These are phyloP conservation scores for Morphnarchus princeps DNA, from an alignment of 2,113 vertebrate species.

Conservation along the genomic window DNA sequence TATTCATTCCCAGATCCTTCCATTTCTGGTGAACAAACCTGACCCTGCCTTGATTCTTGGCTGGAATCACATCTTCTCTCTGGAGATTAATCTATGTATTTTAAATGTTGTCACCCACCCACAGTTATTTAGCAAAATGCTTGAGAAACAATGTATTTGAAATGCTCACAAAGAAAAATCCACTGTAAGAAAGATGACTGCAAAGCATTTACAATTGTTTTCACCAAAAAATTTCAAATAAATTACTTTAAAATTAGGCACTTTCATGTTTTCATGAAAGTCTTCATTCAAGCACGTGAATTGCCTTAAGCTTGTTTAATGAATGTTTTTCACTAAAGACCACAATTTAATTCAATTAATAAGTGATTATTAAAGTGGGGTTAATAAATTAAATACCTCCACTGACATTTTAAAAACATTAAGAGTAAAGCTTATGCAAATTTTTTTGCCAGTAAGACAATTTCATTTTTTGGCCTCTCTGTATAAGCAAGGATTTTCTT, in stretches of 20 bases:
- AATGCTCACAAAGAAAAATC: not conserved
- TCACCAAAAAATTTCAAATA: not conserved
- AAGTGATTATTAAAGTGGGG: not conserved
- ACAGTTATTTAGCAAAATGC: not conserved
- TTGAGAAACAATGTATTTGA: not conserved
- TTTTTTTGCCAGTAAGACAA: not conserved
- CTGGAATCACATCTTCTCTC: not conserved
- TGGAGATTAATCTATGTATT: not conserved
- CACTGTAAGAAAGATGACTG: not conserved
- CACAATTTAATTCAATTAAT: not conserved
- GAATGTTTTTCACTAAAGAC: not conserved
- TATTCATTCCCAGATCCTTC: not conserved
- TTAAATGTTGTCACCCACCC: not conserved
- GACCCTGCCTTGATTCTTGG: not conserved
- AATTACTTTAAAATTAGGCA: not conserved
- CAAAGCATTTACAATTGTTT: not conserved
- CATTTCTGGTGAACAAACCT: not conserved
- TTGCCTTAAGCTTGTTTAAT: not conserved
- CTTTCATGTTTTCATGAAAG: not conserved
- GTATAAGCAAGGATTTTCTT: not conserved
- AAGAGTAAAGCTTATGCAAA: not conserved
- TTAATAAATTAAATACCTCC: not conserved
- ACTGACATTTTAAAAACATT: not conserved
- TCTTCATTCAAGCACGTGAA: not conserved
- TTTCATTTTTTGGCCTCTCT: not conserved